Percentiles rank a stretch among this genome's conserved stretches.
phyloP scores from a whole-genome alignment of 2,113 vertebrate genomes.

The Lamprotornis superbus region DNA sequence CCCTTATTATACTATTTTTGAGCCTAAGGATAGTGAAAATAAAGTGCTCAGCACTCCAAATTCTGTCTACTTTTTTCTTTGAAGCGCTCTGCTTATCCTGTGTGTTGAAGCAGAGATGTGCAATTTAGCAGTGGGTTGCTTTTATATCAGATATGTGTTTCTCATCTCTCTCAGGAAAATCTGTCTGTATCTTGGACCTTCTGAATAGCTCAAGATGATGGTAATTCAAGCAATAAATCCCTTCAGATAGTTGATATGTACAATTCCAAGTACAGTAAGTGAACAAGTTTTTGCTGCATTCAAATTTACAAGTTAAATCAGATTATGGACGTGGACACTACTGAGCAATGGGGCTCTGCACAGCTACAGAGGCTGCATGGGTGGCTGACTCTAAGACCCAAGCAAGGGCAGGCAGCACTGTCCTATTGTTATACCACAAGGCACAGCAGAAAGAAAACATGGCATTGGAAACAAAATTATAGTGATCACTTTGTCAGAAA shows the following conservation, averaged over 20 bases:
- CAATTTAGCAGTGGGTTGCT: not conserved
- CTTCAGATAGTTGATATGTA: not conserved
- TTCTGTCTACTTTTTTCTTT: not conserved
- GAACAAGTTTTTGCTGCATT: not conserved
- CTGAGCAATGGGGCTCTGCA: not conserved
- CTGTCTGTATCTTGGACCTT: not conserved
- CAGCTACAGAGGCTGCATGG: not conserved
- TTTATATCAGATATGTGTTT: not conserved
- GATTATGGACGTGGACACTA: not conserved
- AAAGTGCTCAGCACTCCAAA: not conserved
- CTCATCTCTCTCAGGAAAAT: not conserved
- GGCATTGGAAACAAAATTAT: not conserved
- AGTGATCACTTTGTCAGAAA: not conserved
- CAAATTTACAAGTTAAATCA: not conserved
- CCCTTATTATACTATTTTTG: not conserved
- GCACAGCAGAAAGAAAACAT: not conserved
- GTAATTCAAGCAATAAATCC: not conserved
- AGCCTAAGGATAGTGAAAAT: not conserved
- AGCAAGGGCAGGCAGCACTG: not conserved
- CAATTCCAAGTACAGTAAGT: not conserved
- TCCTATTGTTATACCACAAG: not conserved
- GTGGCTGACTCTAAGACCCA: not conserved
- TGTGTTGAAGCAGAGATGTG: not conserved
- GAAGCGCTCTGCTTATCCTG: not conserved
- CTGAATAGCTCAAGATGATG: not conserved